Conservation (phyloP, 2,888 invertebrate genomes). For the Bimastos eiseni region DNA sequence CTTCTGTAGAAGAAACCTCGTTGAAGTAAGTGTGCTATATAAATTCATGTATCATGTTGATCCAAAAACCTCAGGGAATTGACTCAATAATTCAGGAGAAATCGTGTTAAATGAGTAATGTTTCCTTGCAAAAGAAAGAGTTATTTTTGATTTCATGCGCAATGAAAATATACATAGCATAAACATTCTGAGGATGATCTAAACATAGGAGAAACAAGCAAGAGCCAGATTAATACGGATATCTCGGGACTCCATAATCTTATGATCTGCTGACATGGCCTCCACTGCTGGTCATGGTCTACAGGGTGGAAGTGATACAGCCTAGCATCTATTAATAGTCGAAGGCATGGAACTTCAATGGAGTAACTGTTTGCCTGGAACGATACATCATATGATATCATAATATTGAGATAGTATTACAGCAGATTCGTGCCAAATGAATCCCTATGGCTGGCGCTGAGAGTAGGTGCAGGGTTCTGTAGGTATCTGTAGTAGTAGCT, state of each 20-base stretch:
- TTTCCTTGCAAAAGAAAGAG: neutral
- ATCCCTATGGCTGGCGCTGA: neutral
- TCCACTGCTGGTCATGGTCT: neutral
- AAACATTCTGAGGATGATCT: neutral
- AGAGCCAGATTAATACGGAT: neutral
- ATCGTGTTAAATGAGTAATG: neutral
- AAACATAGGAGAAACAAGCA: neutral
- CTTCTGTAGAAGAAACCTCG: neutral
- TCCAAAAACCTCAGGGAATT: neutral
- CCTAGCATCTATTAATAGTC: constrained; percentile 3
- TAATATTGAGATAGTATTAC: constrained; percentile 13
- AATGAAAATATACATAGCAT: neutral
- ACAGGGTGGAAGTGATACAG: neutral
- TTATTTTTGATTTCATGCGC: neutral
- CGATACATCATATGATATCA: neutral
- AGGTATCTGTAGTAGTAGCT: neutral
- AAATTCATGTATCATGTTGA: no score
- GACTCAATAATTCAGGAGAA: neutral
- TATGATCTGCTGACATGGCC: neutral
- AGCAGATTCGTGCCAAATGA: neutral
- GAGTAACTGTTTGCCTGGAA: neutral
- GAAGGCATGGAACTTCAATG: neutral
- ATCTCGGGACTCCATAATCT: neutral
- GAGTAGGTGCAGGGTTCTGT: neutral
- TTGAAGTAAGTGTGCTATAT: no score